Percentiles rank a stretch among this genome's conserved stretches.
These are phyloP conservation scores for Ichneumon xanthorius DNA, from an alignment of 2,888 invertebrate genomes.

Conservation along the genomic window DNA sequence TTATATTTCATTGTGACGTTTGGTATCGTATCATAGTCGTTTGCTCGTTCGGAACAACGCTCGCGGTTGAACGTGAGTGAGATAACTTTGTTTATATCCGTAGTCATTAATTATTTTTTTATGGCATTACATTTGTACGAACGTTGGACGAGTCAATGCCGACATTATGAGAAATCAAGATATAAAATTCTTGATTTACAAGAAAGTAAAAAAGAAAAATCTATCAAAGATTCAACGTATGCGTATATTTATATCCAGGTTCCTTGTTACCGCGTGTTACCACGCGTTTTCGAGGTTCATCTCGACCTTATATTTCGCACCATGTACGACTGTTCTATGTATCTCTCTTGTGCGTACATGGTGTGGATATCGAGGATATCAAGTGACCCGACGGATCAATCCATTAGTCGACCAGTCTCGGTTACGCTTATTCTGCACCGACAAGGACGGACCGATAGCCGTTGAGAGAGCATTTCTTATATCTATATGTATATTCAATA, in stretches of 20 bases:
- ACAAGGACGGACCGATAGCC: conserved; percentile 39
- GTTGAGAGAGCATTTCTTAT: conserved; percentile 65
- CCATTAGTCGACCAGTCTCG: conserved; percentile 78
- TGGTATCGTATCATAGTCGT: conserved; percentile 10
- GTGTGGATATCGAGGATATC: conserved; percentile 77
- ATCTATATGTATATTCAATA: background rate
- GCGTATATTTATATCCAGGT: background rate
- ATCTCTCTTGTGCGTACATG: conserved; percentile 70
- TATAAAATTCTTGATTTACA: too few species aligned
- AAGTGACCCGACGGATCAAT: conserved; percentile 78
- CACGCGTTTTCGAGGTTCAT: conserved; percentile 18
- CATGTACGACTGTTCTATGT: conserved; percentile 35
- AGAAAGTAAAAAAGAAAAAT: too few species aligned
- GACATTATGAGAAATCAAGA: background rate
- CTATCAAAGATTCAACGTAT: too few species aligned
- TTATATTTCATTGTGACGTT: conserved; percentile 12
- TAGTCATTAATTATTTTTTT: background rate
- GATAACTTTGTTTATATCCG: background rate
- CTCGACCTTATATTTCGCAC: conserved; percentile 52
- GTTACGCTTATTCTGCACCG: conserved; percentile 75
- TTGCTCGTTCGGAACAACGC: background rate
- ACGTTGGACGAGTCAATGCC: background rate
- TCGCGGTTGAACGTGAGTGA: background rate
- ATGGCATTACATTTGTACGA: background rate
- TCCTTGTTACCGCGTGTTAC: background rate